A percentile compares a stretch with the other conserved stretches of the same genome.
Conservation (phyloP, 2,797 vertebrate species). For the Remorina albescens region DNA sequence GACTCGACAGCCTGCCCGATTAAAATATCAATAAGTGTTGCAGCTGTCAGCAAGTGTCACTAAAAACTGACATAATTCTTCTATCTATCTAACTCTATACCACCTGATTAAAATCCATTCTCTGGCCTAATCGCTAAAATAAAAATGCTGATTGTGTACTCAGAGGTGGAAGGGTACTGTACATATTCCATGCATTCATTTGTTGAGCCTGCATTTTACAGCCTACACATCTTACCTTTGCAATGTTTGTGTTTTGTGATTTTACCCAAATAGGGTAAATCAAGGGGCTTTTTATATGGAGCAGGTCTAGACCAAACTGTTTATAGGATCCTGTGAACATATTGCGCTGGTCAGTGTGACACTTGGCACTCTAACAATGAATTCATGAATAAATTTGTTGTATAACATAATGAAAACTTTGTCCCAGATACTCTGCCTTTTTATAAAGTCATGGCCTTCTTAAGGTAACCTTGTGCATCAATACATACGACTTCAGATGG, state of each 20-base stretch:
- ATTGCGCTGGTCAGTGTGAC: background rate
- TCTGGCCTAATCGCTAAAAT: background rate
- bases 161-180: background rate
- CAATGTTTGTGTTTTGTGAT: background rate
- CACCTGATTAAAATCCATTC: background rate
- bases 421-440: slow-evolving; percentile 2
- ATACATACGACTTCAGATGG: slow-evolving; percentile 13
- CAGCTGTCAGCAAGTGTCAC: background rate
- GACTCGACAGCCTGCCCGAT: background rate
- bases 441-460: slow-evolving; percentile 45
- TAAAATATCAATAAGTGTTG: background rate
- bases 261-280: no score
- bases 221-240: background rate
- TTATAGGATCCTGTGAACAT: slow-evolving; percentile 5
- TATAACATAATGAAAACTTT: background rate
- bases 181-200: background rate
- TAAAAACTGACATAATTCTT: no score
- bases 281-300: no score
- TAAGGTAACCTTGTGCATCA: slow-evolving; percentile 34
- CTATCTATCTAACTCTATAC: no score
- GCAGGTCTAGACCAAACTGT: no score
- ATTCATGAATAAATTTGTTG: slow-evolving; percentile 11
- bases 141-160: background rate
- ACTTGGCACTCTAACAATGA: slow-evolving; percentile 5
- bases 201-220: background rate